Evolutionary conservation across 1,140 invertebrate species (phyloP).

Genomic region (Magallana gigas): DNA sequence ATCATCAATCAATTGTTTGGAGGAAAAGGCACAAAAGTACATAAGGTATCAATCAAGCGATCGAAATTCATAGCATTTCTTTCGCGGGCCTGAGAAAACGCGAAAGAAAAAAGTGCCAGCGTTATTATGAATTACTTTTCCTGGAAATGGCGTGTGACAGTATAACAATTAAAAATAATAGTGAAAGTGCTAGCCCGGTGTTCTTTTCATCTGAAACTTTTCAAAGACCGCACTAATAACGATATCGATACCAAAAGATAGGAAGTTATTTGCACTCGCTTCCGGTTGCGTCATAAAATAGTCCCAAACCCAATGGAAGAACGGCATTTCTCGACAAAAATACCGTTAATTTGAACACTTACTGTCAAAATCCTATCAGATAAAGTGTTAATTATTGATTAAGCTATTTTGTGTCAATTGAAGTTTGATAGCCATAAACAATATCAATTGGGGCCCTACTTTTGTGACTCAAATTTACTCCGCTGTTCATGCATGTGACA

Average conservation of each 20-base stretch:
- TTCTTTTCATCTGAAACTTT: slow-evolving; percentile 34
- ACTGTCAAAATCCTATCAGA: slow-evolving; percentile 36
- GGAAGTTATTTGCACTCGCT: slow-evolving; percentile 32
- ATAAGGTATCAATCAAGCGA: not conserved
- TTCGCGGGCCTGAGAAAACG: not conserved
- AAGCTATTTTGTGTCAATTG: slow-evolving; percentile 22
- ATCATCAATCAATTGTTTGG: not conserved
- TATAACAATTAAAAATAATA: slow-evolving; percentile 32
- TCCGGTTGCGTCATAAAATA: slow-evolving; percentile 33
- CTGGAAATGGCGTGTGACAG: slow-evolving; percentile 28
- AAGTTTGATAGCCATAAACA: slow-evolving; percentile 36
- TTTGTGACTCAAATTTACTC: not conserved
- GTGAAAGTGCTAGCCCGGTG: slow-evolving; percentile 21
- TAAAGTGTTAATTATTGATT: slow-evolving; percentile 26
- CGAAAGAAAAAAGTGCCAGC: not conserved
- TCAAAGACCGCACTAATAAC: slow-evolving; percentile 17
- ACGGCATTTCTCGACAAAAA: slow-evolving; percentile 6
- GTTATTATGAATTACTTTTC: slow-evolving; percentile 22
- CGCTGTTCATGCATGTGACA: not conserved
- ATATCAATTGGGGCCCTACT: not conserved
- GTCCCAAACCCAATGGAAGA: not conserved
- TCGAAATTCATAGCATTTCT: not conserved
- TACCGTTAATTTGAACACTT: slow-evolving; percentile 34
- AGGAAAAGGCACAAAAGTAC: not conserved
- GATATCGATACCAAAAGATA: slow-evolving; percentile 28